A percentile compares a stretch with the other conserved stretches of the same genome.
Conservation (phyloP, 2,113 vertebrate genomes). For the Baryphthengus martii region DNA sequence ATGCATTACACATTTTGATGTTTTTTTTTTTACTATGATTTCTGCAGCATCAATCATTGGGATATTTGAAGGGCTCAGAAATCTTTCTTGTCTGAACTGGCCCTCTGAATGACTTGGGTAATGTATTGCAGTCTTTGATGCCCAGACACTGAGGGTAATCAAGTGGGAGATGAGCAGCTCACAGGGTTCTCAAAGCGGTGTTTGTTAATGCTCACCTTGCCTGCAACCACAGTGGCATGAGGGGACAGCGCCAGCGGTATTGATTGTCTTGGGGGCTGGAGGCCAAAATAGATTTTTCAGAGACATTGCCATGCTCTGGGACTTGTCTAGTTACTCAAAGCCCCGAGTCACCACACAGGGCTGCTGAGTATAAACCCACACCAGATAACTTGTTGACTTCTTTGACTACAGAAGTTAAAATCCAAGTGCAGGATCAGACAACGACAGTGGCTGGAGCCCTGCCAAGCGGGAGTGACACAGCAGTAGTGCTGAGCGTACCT, state of each 20-base stretch:
- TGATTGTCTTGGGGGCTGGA: neutral
- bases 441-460: neutral
- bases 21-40: neutral
- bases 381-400: neutral
- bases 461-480: accelerated
- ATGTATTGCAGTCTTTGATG: neutral
- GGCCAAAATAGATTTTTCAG: neutral
- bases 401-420: neutral
- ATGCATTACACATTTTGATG: neutral
- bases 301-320: neutral
- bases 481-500: neutral
- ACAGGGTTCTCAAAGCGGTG: neutral
- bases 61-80: neutral
- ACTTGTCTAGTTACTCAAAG: neutral
- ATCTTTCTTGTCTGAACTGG: neutral
- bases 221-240: neutral
- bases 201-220: neutral
- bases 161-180: neutral
- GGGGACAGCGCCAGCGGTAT: neutral
- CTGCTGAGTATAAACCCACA: neutral
- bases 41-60: neutral
- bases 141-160: neutral
- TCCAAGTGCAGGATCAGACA: neutral
- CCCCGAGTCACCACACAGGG: neutral
- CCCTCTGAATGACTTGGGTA: neutral